Evolutionary conservation across 2,113 vertebrate species (phyloP).

Genomic region (Origma solitaria): DNA sequence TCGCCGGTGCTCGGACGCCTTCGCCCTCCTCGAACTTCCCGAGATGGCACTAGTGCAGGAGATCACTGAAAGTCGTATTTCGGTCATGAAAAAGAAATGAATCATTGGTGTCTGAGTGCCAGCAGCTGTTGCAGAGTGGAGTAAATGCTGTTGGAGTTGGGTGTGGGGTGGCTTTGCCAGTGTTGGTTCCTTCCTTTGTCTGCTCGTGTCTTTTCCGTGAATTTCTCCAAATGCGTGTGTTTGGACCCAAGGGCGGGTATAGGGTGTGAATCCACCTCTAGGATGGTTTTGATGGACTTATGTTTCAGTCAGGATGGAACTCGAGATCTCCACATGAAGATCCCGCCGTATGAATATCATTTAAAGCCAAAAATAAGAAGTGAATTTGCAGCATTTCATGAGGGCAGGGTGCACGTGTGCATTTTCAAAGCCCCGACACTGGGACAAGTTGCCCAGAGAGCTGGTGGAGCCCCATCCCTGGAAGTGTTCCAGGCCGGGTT

Average conservation of each 20-base stretch:
- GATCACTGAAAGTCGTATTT: fast-evolving
- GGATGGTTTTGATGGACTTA: fast-evolving
- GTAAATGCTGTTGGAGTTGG: fast-evolving
- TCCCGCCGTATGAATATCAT: fast-evolving
- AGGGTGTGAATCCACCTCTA: background rate
- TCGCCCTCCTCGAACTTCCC: background rate
- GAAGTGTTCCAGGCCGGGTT: background rate
- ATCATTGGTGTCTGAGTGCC: background rate
- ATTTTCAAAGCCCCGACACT: fast-evolving
- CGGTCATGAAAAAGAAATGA: background rate
- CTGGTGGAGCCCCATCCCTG: background rate
- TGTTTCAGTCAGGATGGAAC: background rate
- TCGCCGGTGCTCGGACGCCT: fast-evolving
- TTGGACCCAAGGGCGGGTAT: background rate
- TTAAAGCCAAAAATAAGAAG: fast-evolving
- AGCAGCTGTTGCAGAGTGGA: fast-evolving
- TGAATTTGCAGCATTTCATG: fast-evolving
- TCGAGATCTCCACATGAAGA: background rate
- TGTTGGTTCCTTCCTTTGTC: background rate
- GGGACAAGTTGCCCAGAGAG: background rate
- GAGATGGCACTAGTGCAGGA: background rate
- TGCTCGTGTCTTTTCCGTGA: fast-evolving
- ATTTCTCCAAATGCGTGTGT: background rate
- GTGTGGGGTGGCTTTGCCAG: fast-evolving
- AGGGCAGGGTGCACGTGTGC: fast-evolving